Conservation (phyloP, 1,140 invertebrate species). For the Bemisia tabaci region DNA sequence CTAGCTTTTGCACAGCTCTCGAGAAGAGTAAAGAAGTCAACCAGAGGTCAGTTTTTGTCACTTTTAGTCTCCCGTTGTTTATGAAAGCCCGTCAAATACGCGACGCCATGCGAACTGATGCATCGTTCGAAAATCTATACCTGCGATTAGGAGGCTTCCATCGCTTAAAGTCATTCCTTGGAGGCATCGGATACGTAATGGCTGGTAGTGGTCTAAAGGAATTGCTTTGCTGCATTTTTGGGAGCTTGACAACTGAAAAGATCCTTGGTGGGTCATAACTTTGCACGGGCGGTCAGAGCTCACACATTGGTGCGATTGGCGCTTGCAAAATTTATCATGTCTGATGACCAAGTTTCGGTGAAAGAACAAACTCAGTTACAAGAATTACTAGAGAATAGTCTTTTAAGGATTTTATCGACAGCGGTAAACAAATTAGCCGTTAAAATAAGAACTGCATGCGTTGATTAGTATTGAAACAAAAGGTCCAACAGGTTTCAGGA, state of each 20-base stretch:
- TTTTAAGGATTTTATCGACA: too few species aligned
- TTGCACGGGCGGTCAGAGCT: conserved; percentile 26
- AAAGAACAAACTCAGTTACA: too few species aligned
- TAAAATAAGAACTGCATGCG: too few species aligned
- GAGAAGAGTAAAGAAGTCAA: not conserved
- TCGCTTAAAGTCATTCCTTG: conserved; percentile 22
- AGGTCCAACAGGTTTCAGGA: too few species aligned
- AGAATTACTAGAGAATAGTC: too few species aligned
- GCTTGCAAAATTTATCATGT: too few species aligned
- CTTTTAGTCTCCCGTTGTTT: conserved; percentile 27
- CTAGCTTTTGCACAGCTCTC: not conserved
- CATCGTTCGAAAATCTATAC: not conserved
- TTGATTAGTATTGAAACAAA: too few species aligned
- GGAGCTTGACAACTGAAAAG: conserved; percentile 27
- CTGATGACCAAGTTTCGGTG: too few species aligned
- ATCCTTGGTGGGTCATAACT: conserved; percentile 28
- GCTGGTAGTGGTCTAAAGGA: conserved; percentile 19
- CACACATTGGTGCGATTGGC: conserved; percentile 27
- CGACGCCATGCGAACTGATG: not conserved
- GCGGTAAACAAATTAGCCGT: too few species aligned
- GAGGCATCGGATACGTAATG: conserved; percentile 19
- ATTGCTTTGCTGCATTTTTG: conserved; percentile 25
- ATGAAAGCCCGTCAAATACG: conserved; percentile 23
- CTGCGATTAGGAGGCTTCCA: conserved; percentile 23
- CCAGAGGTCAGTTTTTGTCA: conserved; percentile 23